Evolutionary conservation across 1,140 invertebrate genomes (phyloP).

Genomic region (Calephelis virginiensis): DNA sequence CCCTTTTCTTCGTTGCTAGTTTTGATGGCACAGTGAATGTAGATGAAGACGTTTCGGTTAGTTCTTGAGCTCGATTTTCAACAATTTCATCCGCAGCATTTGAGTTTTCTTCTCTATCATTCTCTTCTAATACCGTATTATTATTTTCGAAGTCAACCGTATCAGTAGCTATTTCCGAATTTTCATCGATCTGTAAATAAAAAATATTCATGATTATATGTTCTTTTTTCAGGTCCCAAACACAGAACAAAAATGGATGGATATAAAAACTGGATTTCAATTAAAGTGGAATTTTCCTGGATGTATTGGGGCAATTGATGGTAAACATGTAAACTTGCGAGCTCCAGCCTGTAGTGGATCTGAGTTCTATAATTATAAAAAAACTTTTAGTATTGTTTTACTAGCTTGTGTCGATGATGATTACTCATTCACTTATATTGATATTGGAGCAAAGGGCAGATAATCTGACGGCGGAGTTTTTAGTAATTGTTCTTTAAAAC

Average conservation of each 20-base stretch:
- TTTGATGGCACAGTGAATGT: constrained; percentile 14
- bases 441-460: constrained; percentile 14
- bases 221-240: no score
- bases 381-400: background rate
- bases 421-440: constrained; percentile 1
- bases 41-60: no score
- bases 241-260: no score
- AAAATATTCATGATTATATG: background rate
- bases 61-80: no score
- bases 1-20: constrained; percentile 13
- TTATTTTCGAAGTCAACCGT: background rate
- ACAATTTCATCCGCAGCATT: background rate
- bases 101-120: constrained; percentile 9
- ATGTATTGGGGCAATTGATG: constrained; percentile 1
- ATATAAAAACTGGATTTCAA: no score
- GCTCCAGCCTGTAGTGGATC: background rate
- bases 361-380: constrained; percentile 8
- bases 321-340: background rate
- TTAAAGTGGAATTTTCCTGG: constrained; percentile 16
- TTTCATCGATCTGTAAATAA: constrained; percentile 16
- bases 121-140: constrained; percentile 1
- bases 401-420: constrained; percentile 23
- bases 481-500: constrained; percentile 20
- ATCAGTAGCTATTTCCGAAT: constrained; percentile 1
- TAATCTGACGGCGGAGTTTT: constrained; percentile 13